A percentile compares a stretch with the other conserved stretches of the same genome.
phyloP scores from a whole-genome alignment of 2,113 vertebrate species.

The Leptobrachium ailaonicum region DNA sequence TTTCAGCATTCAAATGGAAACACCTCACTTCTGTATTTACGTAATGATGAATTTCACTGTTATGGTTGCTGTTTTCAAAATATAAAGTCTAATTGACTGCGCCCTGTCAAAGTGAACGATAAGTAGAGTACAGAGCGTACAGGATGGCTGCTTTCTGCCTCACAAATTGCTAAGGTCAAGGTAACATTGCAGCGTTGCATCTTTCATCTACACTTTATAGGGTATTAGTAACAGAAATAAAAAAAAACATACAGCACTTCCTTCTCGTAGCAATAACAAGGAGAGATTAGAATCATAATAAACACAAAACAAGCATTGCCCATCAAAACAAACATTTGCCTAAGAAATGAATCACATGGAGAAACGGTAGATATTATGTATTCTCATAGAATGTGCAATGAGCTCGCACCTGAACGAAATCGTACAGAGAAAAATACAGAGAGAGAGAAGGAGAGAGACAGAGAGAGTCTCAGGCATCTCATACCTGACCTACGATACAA shows the following conservation, averaged over 20 bases:
- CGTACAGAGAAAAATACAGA: neutral
- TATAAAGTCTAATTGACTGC: neutral
- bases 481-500: constrained; percentile 64
- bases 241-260: neutral
- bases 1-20: too few species aligned
- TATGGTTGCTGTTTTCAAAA: neutral
- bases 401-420: constrained; percentile 6
- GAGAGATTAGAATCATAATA: neutral
- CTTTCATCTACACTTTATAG: neutral
- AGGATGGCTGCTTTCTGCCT: neutral
- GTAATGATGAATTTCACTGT: neutral
- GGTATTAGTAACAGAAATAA: neutral
- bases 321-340: neutral
- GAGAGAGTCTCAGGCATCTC: constrained; percentile 50
- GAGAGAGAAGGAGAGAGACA: constrained; percentile 1
- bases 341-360: neutral
- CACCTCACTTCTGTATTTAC: neutral
- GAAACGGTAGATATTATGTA: neutral
- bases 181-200: neutral
- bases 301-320: too few species aligned
- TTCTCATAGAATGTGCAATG: neutral
- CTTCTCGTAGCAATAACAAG: neutral
- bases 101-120: neutral
- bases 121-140: neutral
- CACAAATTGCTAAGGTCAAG: neutral